These are phyloP conservation scores for Saxidomus purpurata DNA, from an alignment of 1,140 invertebrate genomes.

Conservation along the genomic window DNA sequence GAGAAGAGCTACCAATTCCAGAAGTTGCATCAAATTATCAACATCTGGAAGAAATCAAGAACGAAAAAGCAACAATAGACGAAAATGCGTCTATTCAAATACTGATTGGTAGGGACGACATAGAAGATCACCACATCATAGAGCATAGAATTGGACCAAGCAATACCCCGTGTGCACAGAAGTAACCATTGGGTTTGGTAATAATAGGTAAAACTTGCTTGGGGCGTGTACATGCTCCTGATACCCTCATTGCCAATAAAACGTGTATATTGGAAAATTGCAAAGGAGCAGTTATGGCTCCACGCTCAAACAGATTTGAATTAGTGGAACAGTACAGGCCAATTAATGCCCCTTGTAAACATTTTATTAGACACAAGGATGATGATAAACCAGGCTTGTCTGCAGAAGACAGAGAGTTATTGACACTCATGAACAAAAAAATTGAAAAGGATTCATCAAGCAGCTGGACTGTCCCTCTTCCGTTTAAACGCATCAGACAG, in stretches of 20 bases:
- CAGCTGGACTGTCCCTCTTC: background rate
- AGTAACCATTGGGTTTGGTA: constrained; percentile 49
- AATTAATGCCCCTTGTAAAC: background rate
- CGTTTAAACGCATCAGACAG: background rate
- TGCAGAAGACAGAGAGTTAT: background rate
- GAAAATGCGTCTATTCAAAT: constrained; percentile 11
- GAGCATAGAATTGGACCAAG: constrained; percentile 16
- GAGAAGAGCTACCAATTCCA: constrained; percentile 48
- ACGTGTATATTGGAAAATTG: no score
- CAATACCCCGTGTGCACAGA: constrained; percentile 50
- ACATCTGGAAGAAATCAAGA: constrained; percentile 29
- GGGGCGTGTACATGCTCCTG: constrained; percentile 26
- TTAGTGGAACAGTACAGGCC: background rate
- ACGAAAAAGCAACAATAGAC: constrained; percentile 2
- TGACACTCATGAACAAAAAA: constrained; percentile 1
- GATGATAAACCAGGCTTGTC: constrained; percentile 30
- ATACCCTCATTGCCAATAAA: constrained; percentile 50
- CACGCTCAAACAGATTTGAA: background rate
- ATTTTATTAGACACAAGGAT: background rate
- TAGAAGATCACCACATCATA: constrained; percentile 51
- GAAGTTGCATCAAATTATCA: background rate
- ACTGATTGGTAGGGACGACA: constrained; percentile 61
- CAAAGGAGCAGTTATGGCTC: no score
- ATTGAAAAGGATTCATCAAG: background rate
- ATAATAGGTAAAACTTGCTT: constrained; percentile 60